Conservation (phyloP, 2,888 invertebrate species). For the Acleris emargana region DNA sequence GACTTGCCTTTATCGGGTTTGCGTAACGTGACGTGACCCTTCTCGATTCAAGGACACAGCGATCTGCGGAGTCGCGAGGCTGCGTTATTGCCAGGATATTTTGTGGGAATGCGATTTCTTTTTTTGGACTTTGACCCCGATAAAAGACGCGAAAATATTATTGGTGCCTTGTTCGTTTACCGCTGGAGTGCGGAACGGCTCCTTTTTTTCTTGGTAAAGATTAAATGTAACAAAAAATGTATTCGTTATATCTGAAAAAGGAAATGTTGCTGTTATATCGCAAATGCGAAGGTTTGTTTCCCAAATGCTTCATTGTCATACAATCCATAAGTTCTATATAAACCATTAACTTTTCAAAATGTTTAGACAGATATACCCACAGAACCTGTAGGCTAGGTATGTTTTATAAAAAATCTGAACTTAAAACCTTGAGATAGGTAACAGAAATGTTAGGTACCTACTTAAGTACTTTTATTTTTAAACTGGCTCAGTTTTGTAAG, state of each 20-base stretch:
- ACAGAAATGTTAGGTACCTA: too few species aligned
- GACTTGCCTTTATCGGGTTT: constrained; percentile 41
- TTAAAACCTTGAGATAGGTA: too few species aligned
- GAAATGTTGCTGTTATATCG: too few species aligned
- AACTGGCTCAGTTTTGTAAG: too few species aligned
- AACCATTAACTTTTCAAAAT: too few species aligned
- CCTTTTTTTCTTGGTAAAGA: neutral
- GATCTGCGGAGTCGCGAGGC: constrained; percentile 26
- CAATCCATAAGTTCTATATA: too few species aligned
- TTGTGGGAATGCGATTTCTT: constrained; percentile 13
- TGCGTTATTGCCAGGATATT: constrained; percentile 20
- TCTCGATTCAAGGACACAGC: constrained; percentile 30
- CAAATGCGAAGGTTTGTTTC: too few species aligned
- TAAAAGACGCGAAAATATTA: constrained; percentile 16
- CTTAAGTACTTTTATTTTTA: too few species aligned
- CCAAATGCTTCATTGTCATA: too few species aligned
- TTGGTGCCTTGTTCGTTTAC: neutral
- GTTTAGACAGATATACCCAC: too few species aligned
- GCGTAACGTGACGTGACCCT: constrained; percentile 33
- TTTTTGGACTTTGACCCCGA: constrained; percentile 19
- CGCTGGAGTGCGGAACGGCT: neutral
- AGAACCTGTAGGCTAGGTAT: too few species aligned
- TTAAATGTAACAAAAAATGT: neutral
- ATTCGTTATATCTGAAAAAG: neutral
- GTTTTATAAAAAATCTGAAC: too few species aligned